Evolutionary conservation across 2,113 vertebrate genomes (phyloP), one percentile per base, ranked within the genome.

Genomic region (Nesogale talazaci): DNA sequence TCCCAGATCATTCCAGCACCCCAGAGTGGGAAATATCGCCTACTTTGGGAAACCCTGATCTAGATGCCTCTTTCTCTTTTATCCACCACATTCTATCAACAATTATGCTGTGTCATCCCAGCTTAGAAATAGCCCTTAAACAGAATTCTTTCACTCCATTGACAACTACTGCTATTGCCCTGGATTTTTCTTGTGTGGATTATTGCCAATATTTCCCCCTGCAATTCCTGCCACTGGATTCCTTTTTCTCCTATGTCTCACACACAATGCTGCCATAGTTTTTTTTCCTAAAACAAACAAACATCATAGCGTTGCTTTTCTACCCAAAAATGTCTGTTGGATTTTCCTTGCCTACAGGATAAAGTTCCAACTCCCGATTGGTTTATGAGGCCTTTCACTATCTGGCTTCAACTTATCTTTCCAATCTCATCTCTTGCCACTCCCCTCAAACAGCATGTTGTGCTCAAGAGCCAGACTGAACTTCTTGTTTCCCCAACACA

Each of bases 341-440:
- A 56, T 94, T 20, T 40, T 93, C 12, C n/a, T 89, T 93, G 67
- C 46, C 81, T 85, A 36, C 10, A n/a, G 67, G 57, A 81, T 70
- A 87, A 94, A 94, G 86, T 86, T 94, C 89, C 90, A 86, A 40
- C 34, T 92, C 14, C 31, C 65, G 90, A 17, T 57, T 63, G 82
- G 56, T 89, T 97, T 94, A 69, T 52, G 87, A 91, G 85, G 56
- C 27, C 75, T 92, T 96, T 92, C 84, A 81, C 72, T 94, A 83
- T 94, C 63, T 74, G 19, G 36, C 83, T 29, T 12, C 23, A 76
- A 31, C 2, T 94, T 92, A 84, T 87, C 82, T 94, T 72, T 83
- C 75, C 57, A 90, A 20, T 89, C 87, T 93, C 84, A 31, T 90
- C 82, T 76, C 81, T 85, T 63, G 29, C 74, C 74, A 77, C 46